These are phyloP conservation scores for Stegophylla sp. DNA, from an alignment of 2,888 invertebrate species.

Conservation along the genomic window DNA sequence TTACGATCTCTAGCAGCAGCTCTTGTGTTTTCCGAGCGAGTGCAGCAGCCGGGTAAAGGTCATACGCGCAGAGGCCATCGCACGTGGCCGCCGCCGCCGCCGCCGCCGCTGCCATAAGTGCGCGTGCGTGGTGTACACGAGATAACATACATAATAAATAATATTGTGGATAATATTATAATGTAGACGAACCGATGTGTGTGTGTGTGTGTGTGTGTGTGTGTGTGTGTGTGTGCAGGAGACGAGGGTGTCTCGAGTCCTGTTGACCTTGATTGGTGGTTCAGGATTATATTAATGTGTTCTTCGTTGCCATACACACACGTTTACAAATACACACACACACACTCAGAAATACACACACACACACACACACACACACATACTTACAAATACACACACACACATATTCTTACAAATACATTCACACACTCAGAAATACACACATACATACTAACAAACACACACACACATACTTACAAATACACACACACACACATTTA, in stretches of 20 bases:
- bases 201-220: too few relatives aligned
- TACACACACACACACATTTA: not conserved
- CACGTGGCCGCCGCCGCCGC: not conserved
- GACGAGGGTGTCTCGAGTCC: conserved; percentile 36
- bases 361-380: conserved; percentile 7
- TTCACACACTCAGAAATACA: not conserved
- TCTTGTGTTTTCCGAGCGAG: not conserved
- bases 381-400: conserved; percentile 20
- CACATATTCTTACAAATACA: not conserved
- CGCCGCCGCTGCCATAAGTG: not conserved
- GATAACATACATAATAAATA: too few relatives aligned
- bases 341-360: not conserved
- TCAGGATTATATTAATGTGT: conserved; percentile 48
- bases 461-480: conserved; percentile 7
- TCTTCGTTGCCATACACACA: conserved; percentile 4
- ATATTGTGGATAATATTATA: too few relatives aligned
- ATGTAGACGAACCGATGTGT: too few relatives aligned
- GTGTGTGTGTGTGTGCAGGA: too few relatives aligned
- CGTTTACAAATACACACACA: not conserved
- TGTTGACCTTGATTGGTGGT: conserved; percentile 57
- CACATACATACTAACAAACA: conserved; percentile 7
- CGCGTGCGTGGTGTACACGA: conserved; percentile 4
- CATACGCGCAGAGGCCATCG: too few relatives aligned
- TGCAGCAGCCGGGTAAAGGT: not conserved
- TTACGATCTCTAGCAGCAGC: conserved; percentile 30